Base-by-base conservation (phyloP, 2,888 invertebrate genomes). In the Petrolisthes cinctipes region DNA sequence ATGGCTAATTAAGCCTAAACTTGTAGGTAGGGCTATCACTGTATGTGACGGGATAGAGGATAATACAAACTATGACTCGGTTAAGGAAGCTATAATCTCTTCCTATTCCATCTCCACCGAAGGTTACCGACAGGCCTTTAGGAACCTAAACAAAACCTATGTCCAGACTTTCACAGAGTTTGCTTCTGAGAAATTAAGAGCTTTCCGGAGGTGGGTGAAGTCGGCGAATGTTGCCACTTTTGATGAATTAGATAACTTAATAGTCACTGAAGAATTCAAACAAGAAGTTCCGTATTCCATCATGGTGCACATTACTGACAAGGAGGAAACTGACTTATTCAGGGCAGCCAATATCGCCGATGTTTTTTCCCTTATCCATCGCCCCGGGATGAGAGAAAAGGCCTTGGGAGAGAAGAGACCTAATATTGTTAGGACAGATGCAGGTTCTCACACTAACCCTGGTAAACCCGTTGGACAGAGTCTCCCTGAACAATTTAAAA, bases 91-190 rank as follows among this genome's bases (percentile, higher is more conserved):
- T 17, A 85, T 81, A 11, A 54, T 80, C 5, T 53, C 80, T 20
- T 80, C 80, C 17, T 85, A 80, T 17, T 17, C 57, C 0, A 80
- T 81, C n/a, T n/a, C 85, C 37, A 81, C 71, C 54, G 85, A 85
- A 73, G 80, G 85, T 71, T 85, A 85, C 73, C 71, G 85, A 57
- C 85, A 85, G 54, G 68, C 79, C 54, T 80, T 85, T 61, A 37
- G 85, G 5, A 85, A 85, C 71, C 14, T 73, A 17, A 85, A 20
- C 17, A 85, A 85, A 57, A 17, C 73, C 23, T 20, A 57, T 6
- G 56, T 4, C 66, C 78, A 84, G 78, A 84, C 84, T 17, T 84
- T 51, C 56, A 14, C 54, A 51, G 84, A 84, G 51, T 84, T 84
- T 51, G 78, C 84, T 51, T 84, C 84, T 5, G 84, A 84, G 20